Percentiles rank a stretch among this genome's conserved stretches.
These are phyloP conservation scores for Lota lota DNA, from an alignment of 2,113 vertebrate species.

Conservation along the genomic window DNA sequence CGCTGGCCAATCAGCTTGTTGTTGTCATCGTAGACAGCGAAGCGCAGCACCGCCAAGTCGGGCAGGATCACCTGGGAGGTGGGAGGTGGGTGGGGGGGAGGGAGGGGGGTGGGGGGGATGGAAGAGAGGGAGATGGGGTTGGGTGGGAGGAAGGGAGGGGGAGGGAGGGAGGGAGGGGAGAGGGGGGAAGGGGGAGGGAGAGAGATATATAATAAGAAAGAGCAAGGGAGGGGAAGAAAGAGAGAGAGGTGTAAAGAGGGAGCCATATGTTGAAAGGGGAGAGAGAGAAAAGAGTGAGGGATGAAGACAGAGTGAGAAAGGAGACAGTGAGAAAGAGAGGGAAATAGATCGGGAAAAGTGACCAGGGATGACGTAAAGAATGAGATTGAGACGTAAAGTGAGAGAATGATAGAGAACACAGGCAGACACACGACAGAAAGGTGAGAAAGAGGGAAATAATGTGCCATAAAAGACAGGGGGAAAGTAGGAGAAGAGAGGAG, in stretches of 20 bases:
- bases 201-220: background rate
- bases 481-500: too few species aligned
- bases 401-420: conserved; percentile 17
- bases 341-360: too few species aligned
- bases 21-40: conserved; percentile 96
- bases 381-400: conserved; percentile 28
- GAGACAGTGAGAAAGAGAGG: background rate
- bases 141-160: background rate
- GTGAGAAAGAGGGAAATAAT: too few species aligned
- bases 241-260: background rate
- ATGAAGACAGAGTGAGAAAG: background rate
- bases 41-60: conserved; percentile 93
- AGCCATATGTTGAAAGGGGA: background rate
- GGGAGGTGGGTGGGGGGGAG: conserved; percentile 1
- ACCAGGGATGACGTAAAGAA: background rate
- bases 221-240: background rate
- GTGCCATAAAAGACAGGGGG: too few species aligned
- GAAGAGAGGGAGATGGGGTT: background rate
- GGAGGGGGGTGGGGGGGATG: background rate
- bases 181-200: background rate
- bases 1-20: conserved; percentile 96
- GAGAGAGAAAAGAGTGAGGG: conserved; percentile 8
- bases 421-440: too few species aligned
- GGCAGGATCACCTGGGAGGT: conserved; percentile 89
- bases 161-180: background rate